phyloP scores from a whole-genome alignment of 2,888 invertebrate genomes.

The Archaeoteleia sp. region DNA sequence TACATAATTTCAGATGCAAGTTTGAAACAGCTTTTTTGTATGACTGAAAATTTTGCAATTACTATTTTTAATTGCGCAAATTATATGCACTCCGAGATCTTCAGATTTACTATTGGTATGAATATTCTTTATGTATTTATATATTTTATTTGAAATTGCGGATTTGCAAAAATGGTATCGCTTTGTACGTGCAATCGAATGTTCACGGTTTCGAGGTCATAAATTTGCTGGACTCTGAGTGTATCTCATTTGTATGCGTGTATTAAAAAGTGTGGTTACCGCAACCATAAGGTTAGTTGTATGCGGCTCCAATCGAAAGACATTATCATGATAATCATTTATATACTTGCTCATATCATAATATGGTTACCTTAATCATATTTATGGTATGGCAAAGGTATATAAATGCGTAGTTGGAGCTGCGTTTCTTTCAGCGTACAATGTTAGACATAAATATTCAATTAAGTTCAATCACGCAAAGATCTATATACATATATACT shows the following conservation, averaged over 20 bases:
- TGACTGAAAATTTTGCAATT: conserved; percentile 18
- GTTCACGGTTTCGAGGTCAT: neutral
- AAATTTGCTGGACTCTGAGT: conserved; percentile 12
- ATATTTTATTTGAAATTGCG: conserved; percentile 24
- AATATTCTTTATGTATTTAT: conserved; percentile 15
- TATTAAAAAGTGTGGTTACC: conserved; percentile 8
- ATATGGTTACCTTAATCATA: conserved; percentile 27
- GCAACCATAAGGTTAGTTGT: conserved; percentile 30
- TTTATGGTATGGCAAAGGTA: conserved; percentile 21
- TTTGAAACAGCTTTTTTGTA: conserved; percentile 22
- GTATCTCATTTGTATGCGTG: conserved; percentile 10
- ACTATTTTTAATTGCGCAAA: conserved; percentile 11
- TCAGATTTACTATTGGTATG: conserved; percentile 1
- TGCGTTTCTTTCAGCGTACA: conserved; percentile 16
- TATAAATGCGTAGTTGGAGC: conserved; percentile 17
- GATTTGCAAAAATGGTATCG: too few relatives aligned
- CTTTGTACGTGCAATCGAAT: too few relatives aligned
- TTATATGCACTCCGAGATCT: conserved; percentile 9
- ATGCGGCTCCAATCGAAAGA: conserved; percentile 29
- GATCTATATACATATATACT: conserved; percentile 46
- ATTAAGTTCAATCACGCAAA: conserved; percentile 23
- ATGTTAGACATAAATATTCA: conserved; percentile 31
- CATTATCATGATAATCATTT: conserved; percentile 32
- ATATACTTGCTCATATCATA: conserved; percentile 34
- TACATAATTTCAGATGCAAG: conserved; percentile 1